Evolutionary conservation across 2,113 vertebrate species (phyloP).

Genomic region (Alouatta palliata): DNA sequence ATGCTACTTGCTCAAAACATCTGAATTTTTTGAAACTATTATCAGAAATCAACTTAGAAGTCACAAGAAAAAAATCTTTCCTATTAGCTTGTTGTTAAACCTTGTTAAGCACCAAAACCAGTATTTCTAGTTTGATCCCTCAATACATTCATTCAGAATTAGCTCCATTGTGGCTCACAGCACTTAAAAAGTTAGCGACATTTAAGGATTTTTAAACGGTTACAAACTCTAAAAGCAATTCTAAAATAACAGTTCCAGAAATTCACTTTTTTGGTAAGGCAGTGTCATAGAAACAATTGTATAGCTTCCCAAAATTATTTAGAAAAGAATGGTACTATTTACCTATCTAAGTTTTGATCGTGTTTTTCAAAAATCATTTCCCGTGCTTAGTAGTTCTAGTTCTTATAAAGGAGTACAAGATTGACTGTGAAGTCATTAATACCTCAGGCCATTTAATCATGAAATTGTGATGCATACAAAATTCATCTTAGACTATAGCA

Average conservation of each 20-base stretch:
- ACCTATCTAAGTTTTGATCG: background rate
- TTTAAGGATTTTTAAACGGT: background rate
- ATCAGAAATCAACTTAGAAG: background rate
- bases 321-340: background rate
- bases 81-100: constrained; percentile 1
- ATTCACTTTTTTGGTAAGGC: background rate
- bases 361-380: background rate
- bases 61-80: background rate
- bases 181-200: constrained; percentile 16
- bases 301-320: background rate
- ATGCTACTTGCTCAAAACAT: background rate
- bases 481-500: background rate
- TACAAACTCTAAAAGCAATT: background rate
- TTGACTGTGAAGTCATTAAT: background rate
- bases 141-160: background rate
- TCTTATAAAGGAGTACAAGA: background rate
- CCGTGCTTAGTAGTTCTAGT: background rate
- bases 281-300: background rate
- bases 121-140: background rate
- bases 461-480: background rate
- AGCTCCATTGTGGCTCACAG: background rate
- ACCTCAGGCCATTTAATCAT: background rate
- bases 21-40: background rate
- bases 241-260: background rate
- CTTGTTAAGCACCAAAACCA: background rate